Evolutionary conservation across 2,113 vertebrate genomes (phyloP).

Genomic region (Melanerpes formicivorus): DNA sequence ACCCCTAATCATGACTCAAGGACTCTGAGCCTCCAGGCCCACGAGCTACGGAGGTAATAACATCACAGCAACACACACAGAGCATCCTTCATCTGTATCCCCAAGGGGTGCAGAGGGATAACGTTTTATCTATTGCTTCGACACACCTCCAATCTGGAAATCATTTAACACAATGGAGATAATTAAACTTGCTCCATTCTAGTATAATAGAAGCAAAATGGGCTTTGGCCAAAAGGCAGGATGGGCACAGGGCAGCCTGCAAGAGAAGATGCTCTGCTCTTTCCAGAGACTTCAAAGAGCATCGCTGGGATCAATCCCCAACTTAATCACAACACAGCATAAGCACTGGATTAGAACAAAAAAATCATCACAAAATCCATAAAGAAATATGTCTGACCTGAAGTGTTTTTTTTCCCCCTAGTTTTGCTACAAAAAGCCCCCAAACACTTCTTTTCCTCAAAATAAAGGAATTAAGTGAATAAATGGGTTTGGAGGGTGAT

Average conservation of each 20-base stretch:
- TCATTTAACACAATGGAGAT: background rate
- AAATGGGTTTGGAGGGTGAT: background rate
- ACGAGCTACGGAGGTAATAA: background rate
- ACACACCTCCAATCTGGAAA: background rate
- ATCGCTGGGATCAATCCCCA: background rate
- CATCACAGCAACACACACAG: background rate
- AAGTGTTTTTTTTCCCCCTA: background rate
- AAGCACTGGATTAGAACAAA: background rate
- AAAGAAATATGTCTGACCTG: background rate
- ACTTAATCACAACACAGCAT: fast-evolving
- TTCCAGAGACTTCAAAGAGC: background rate
- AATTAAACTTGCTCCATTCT: background rate
- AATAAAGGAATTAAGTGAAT: background rate
- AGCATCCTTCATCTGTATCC: background rate
- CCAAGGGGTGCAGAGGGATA: background rate
- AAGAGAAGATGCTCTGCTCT: background rate
- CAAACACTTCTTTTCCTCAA: background rate
- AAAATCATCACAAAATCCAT: background rate
- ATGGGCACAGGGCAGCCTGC: fast-evolving
- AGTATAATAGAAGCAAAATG: background rate
- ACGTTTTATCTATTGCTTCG: background rate
- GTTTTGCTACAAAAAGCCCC: background rate
- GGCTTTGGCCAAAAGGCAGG: background rate
- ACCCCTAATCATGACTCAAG: background rate
- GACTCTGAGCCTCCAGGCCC: background rate